phyloP scores from a whole-genome alignment of 2,888 invertebrate species.

The Mycalesis mineus region DNA sequence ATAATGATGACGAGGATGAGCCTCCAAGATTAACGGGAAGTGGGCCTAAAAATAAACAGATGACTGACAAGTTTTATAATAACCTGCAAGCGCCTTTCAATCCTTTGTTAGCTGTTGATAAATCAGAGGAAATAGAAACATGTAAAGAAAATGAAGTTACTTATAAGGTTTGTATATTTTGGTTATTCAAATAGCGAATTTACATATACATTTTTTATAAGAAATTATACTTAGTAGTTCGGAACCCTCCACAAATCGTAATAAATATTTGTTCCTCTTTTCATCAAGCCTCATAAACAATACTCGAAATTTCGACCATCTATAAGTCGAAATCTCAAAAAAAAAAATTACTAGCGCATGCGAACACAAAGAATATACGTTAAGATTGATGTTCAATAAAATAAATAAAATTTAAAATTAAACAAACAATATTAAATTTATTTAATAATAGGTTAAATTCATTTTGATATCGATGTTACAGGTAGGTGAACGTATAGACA shows the following conservation, averaged over 20 bases:
- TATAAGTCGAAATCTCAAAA: no score
- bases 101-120: slow-evolving; percentile 50
- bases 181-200: background rate
- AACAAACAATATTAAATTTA: no score
- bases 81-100: slow-evolving; percentile 65
- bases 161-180: slow-evolving; percentile 63
- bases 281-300: no score
- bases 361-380: no score
- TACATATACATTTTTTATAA: background rate
- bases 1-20: slow-evolving; percentile 78
- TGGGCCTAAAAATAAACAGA: slow-evolving; percentile 43
- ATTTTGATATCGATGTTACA: no score
- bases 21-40: slow-evolving; percentile 37
- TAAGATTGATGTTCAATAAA: no score
- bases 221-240: background rate
- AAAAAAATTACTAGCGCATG: no score
- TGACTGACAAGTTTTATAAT: slow-evolving; percentile 63
- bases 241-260: no score
- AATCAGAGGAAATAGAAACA: slow-evolving; percentile 54
- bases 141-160: slow-evolving; percentile 69
- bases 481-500: slow-evolving; percentile 84
- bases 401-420: no score
- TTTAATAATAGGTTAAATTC: no score
- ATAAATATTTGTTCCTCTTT: no score
- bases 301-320: no score